These are phyloP conservation scores for Rhaphigaster nebulosa DNA, from an alignment of 2,888 invertebrate genomes.

Conservation along the genomic window DNA sequence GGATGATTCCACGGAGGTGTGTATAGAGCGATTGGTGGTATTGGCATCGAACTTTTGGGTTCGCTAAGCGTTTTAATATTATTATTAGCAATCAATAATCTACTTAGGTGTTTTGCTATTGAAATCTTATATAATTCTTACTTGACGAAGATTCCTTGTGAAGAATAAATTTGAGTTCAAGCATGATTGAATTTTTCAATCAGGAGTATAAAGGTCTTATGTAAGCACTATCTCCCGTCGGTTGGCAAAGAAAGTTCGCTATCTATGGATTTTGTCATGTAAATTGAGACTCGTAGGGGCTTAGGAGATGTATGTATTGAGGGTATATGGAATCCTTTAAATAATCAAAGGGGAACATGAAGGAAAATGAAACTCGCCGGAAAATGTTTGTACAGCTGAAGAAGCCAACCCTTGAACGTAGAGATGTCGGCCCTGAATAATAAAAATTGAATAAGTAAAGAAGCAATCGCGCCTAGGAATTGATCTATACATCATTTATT, in stretches of 20 bases:
- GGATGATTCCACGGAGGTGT: too few species aligned
- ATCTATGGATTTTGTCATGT: constrained; percentile 2
- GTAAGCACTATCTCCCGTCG: not conserved
- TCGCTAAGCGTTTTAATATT: too few species aligned
- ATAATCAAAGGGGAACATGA: not conserved
- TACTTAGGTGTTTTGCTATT: too few species aligned
- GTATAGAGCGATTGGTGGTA: too few species aligned
- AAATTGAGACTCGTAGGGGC: not conserved
- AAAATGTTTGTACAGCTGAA: constrained; percentile 38
- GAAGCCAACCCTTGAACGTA: constrained; percentile 20
- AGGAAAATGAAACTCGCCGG: constrained; percentile 9
- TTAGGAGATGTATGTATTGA: constrained; percentile 26
- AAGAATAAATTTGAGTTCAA: not conserved
- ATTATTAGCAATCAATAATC: too few species aligned
- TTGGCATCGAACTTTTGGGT: too few species aligned
- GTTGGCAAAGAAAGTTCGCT: not conserved
- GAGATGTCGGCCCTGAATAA: constrained; percentile 51
- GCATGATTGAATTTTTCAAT: not conserved
- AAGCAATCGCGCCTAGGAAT: constrained; percentile 55
- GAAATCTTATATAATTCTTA: too few species aligned
- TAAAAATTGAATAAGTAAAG: constrained; percentile 54
- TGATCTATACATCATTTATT: constrained; percentile 56
- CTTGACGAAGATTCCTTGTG: not conserved
- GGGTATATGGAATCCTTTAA: constrained; percentile 18
- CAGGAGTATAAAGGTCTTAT: not conserved